phyloP scores from a whole-genome alignment of 1,140 invertebrate genomes.

The Cydia strobilella region DNA sequence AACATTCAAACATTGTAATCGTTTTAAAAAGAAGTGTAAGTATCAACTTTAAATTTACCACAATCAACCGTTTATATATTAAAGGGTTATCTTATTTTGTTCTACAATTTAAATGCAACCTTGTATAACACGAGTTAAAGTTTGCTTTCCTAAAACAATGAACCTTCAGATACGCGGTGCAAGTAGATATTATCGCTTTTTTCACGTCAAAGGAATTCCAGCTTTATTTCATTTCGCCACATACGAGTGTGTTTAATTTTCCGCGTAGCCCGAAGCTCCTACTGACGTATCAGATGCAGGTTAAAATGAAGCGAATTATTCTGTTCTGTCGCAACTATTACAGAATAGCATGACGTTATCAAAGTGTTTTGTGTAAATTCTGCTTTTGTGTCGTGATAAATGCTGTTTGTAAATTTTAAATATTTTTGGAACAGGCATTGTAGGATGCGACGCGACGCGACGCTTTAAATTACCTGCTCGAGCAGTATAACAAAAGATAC shows the following conservation, averaged over 20 bases:
- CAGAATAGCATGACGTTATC: conserved; percentile 26
- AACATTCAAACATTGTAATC: conserved; percentile 5
- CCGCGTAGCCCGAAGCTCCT: not conserved
- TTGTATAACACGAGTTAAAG: not conserved
- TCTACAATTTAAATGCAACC: not conserved
- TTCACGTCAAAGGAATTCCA: conserved; percentile 20
- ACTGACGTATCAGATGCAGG: conserved; percentile 19
- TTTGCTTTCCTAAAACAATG: not conserved
- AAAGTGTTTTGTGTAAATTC: conserved; percentile 14
- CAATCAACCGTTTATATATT: not conserved
- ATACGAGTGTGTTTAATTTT: conserved; percentile 4
- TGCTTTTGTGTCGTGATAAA: conserved; percentile 18
- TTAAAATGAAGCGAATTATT: conserved; percentile 27
- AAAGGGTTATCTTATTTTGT: not conserved
- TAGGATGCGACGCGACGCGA: not conserved
- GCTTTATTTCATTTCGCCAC: not conserved
- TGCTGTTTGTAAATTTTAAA: conserved; percentile 17
- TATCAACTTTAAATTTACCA: conserved; percentile 2
- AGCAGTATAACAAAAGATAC: conserved; percentile 2
- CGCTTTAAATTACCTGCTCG: conserved; percentile 1
- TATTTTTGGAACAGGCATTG: not conserved
- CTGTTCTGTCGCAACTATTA: not conserved
- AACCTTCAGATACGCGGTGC: not conserved
- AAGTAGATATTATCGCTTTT: not conserved
- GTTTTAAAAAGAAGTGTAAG: not conserved